Evolutionary conservation across 2,888 invertebrate species (phyloP).

Genomic region (Andricus quercusramuli): DNA sequence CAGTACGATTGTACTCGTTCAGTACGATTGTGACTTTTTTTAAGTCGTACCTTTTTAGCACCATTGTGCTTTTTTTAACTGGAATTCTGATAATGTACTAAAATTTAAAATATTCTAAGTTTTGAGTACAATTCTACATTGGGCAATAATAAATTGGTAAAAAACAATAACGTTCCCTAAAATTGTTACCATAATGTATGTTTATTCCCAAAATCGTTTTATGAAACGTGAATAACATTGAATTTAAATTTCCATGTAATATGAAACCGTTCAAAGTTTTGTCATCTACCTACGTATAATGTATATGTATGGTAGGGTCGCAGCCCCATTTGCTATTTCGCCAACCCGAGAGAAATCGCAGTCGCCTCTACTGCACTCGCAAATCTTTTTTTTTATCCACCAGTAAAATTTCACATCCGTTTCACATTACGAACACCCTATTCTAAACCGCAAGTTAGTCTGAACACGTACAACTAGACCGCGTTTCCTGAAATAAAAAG

Average conservation of each 20-base stretch:
- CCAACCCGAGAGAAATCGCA: slow-evolving; percentile 15
- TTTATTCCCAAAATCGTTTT: neutral
- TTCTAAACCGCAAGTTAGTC: slow-evolving; percentile 16
- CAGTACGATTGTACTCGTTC: no score
- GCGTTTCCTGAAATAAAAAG: neutral
- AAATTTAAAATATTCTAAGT: no score
- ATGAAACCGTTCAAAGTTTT: slow-evolving; percentile 12
- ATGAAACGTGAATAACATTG: neutral
- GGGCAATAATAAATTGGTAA: no score
- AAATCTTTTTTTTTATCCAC: slow-evolving; percentile 16
- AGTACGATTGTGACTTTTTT: no score
- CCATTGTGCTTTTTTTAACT: no score
- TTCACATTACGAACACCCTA: slow-evolving; percentile 19
- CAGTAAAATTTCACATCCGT: slow-evolving; percentile 28
- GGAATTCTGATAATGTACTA: no score
- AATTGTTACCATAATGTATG: no score
- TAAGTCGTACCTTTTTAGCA: no score
- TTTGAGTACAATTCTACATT: no score
- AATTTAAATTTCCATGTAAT: slow-evolving; percentile 15
- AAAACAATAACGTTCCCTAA: no score
- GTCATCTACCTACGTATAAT: neutral
- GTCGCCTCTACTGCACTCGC: slow-evolving; percentile 25
- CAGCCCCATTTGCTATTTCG: neutral
- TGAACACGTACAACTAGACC: slow-evolving; percentile 2
- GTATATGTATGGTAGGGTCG: neutral